phyloP scores from a whole-genome alignment of 2,888 invertebrate species.

The Rhorus exstirpatorius region DNA sequence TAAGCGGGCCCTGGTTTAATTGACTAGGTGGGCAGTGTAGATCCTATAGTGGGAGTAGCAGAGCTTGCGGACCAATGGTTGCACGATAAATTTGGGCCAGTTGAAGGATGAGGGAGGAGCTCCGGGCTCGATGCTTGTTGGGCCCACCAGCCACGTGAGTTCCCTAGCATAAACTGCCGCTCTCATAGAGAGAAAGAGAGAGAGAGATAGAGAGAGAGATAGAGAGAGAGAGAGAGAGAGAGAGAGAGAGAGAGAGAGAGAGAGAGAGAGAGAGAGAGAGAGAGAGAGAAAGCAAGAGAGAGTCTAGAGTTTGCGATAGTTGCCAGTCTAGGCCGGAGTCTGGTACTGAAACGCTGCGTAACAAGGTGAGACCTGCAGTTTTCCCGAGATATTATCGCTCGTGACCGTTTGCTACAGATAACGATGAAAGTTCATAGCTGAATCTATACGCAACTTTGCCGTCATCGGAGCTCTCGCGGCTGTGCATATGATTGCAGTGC shows the following conservation, averaged over 20 bases:
- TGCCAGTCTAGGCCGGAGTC: conserved; percentile 59
- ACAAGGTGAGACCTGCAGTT: not conserved
- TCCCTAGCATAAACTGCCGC: not conserved
- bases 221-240: conserved; percentile 16
- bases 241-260: conserved; percentile 4
- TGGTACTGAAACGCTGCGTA: conserved; percentile 2
- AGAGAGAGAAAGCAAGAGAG: conserved; percentile 14
- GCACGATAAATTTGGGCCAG: conserved; percentile 62
- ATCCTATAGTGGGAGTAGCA: no score
- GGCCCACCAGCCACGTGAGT: conserved; percentile 47
- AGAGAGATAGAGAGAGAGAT: not conserved
- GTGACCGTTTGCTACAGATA: not conserved
- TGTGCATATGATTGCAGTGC: not conserved
- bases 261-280: conserved; percentile 18
- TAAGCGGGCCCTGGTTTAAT: conserved; percentile 21
- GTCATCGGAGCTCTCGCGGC: not conserved
- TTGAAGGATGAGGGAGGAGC: conserved; percentile 59
- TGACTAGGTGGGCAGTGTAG: no score
- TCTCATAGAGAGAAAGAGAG: conserved; percentile 9
- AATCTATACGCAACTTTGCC: not conserved
- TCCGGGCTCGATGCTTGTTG: conserved; percentile 27
- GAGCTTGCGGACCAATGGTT: conserved; percentile 39
- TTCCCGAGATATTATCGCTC: no score
- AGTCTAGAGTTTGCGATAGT: conserved; percentile 13
- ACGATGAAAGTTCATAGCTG: not conserved